phyloP scores from a whole-genome alignment of 2,888 invertebrate species.

The Anoplius nigerrimus region DNA sequence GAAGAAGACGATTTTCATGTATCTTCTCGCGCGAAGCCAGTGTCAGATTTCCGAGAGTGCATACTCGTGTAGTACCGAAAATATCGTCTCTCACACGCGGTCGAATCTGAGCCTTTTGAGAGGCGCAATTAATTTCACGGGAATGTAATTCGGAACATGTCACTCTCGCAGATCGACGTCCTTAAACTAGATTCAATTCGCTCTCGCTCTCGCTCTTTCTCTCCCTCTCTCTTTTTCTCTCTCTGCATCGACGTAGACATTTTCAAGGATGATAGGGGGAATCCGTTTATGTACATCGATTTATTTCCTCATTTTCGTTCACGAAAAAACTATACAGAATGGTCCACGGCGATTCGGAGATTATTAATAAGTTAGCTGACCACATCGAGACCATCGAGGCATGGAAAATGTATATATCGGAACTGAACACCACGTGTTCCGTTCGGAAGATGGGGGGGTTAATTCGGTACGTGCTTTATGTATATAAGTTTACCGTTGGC shows the following conservation, averaged over 20 bases:
- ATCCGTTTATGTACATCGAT: conserved; percentile 43
- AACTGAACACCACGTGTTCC: conserved; percentile 25
- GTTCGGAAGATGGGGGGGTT: conserved; percentile 32
- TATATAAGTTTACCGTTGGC: conserved; percentile 25
- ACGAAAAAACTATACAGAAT: conserved; percentile 53
- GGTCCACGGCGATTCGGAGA: conserved; percentile 45
- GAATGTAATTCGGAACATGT: too few species aligned
- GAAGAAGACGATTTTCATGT: conserved; percentile 50
- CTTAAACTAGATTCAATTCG: background rate
- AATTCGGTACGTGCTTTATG: conserved; percentile 28
- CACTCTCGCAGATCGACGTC: too few species aligned
- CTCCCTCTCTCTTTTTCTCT: too few species aligned
- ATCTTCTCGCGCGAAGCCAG: conserved; percentile 37
- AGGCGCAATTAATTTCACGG: too few species aligned
- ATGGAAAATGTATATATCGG: conserved; percentile 20
- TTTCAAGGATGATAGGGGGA: background rate
- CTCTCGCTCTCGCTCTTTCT: too few species aligned
- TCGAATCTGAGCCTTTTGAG: too few species aligned
- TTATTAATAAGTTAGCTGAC: conserved; percentile 45
- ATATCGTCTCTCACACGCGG: too few species aligned
- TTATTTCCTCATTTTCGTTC: conserved; percentile 48
- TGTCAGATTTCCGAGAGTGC: conserved; percentile 35
- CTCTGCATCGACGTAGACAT: background rate
- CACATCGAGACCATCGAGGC: conserved; percentile 27
- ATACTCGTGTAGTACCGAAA: too few species aligned